phyloP scores from a whole-genome alignment of 2,888 invertebrate genomes.

The Julus scanicus region DNA sequence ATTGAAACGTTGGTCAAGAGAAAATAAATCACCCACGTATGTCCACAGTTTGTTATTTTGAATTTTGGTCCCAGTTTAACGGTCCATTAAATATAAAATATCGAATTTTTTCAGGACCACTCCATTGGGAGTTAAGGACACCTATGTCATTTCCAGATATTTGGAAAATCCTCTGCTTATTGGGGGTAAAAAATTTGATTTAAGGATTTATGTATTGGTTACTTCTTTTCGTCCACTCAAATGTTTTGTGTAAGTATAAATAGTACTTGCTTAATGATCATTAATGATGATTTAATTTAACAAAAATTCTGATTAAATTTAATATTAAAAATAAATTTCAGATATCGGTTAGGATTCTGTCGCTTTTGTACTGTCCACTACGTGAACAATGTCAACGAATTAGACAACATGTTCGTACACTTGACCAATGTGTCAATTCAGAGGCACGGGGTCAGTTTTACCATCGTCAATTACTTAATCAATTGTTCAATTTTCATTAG shows the following conservation, averaged over 20 bases:
- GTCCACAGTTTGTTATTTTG: not conserved
- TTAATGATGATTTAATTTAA: not conserved
- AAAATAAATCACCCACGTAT: slow-evolving; percentile 61
- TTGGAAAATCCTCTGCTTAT: slow-evolving; percentile 95
- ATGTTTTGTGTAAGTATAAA: slow-evolving; percentile 82
- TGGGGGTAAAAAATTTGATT: slow-evolving; percentile 95
- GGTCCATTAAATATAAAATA: not conserved
- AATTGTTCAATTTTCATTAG: too few species aligned
- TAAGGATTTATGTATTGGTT: slow-evolving; percentile 90
- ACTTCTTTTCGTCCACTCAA: slow-evolving; percentile 93
- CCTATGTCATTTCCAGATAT: slow-evolving; percentile 96
- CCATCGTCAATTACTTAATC: too few species aligned
- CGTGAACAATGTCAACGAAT: slow-evolving; percentile 78
- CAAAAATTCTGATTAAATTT: not conserved
- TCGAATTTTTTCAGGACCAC: not conserved
- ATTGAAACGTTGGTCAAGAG: slow-evolving; percentile 73
- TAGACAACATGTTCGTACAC: slow-evolving; percentile 94
- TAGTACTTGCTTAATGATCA: too few species aligned
- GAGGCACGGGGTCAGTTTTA: slow-evolving; percentile 80
- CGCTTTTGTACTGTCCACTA: slow-evolving; percentile 97
- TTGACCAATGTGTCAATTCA: slow-evolving; percentile 98
- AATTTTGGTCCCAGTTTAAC: not conserved
- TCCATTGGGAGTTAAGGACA: slow-evolving; percentile 74
- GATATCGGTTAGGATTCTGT: slow-evolving; percentile 81
- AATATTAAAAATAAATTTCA: slow-evolving; percentile 49